Base-by-base conservation (phyloP, 2,888 invertebrate species). In the Harpalus rubripes region DNA sequence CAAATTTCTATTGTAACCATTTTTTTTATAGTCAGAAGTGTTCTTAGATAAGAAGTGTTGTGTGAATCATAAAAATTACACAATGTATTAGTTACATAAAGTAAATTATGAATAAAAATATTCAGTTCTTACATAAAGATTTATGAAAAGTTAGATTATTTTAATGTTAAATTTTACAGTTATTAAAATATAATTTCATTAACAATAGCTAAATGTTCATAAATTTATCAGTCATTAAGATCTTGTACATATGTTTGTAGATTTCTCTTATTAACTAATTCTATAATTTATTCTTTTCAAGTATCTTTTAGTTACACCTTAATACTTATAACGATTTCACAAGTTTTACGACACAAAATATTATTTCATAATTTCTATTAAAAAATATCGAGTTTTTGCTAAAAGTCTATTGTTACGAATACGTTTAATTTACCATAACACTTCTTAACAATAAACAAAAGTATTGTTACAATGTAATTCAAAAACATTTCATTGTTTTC, bases 401-500 rank as follows among this genome's bases (percentile, higher is more conserved):
- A 63, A 63, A 15, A 39, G 15, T 68, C 68, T 39, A 32, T 68
- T 68, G 39, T 63, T 6, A 12, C 39, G 15, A 6, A 12, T 52
- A 52, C 6, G 44, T 52, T 8, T 52, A 52, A 68, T 68, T 68
- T n/a, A 32, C 12, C 32, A n/a, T 15, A 39, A 32, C 6, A 15
- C 39, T 26, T n/a, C n/a, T 32, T 32, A 39, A 68, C 68, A 68
- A 68, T 68, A 39, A 39, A 68, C 68, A 68, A 68, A 32, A 68
- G 68, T 68, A 39, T 68, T 39, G 68, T 68, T 68, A 68, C 32
- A 68, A 68, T 39, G 39, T 68, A 32, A 32, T 68, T 68, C 15
- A 68, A 68, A 65, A 68, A 68, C 68, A 39, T 39, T 68, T 68
- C 76, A 52, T 76, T 76, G 76, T 52, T 26, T 44, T 15, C 15